phyloP scores from a whole-genome alignment of 2,888 invertebrate genomes.

The Cephonodes hylas region DNA sequence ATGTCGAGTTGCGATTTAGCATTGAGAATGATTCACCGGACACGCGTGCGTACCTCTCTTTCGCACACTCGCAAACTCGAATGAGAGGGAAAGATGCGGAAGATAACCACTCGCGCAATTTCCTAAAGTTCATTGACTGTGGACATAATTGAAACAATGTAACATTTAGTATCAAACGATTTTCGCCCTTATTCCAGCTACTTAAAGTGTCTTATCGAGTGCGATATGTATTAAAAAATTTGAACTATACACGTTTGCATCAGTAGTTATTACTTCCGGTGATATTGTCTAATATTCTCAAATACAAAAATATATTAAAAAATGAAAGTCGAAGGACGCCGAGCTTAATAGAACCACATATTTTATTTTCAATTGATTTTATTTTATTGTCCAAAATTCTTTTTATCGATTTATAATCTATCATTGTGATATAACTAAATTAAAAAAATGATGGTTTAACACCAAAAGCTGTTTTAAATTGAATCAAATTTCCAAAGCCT shows the following conservation, averaged over 20 bases:
- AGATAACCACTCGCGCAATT: neutral
- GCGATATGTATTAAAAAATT: neutral
- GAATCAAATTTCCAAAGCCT: no score
- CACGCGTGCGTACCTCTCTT: neutral
- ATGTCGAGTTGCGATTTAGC: neutral
- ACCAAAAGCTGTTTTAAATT: no score
- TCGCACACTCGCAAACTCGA: neutral
- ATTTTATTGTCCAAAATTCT: no score
- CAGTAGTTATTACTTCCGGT: neutral
- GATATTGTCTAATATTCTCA: neutral
- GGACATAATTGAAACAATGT: constrained; percentile 1
- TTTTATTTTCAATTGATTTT: no score
- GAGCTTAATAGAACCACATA: no score
- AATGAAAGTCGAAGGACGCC: neutral
- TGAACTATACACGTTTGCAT: neutral
- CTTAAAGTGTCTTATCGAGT: neutral
- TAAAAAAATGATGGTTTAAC: no score
- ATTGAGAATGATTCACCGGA: neutral
- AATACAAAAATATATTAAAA: neutral
- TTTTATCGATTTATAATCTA: no score
- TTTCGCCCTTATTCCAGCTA: neutral
- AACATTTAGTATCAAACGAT: neutral
- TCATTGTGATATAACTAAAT: no score
- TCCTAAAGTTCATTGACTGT: constrained; percentile 7
- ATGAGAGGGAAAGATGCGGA: neutral